Evolutionary conservation across 2,113 vertebrate species (phyloP).

Genomic region (Campylomormyrus numenius): DNA sequence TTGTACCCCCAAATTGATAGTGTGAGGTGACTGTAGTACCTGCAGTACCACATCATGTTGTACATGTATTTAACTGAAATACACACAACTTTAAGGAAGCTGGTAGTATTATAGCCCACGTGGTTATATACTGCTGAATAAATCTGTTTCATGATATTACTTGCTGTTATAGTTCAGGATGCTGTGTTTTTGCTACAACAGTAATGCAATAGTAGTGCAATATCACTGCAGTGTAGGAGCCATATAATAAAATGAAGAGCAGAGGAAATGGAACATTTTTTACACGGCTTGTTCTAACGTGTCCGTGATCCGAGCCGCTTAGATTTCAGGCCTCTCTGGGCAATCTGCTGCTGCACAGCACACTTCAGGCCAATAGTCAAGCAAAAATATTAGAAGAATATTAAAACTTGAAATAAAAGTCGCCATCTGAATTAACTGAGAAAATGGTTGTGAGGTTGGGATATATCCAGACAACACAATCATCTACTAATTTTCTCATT

Average conservation of each 20-base stretch:
- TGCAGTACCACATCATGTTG: not conserved
- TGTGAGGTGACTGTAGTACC: not conserved
- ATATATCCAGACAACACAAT: not conserved
- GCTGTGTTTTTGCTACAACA: not conserved
- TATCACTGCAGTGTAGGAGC: not conserved
- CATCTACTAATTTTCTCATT: not conserved
- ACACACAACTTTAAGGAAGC: not conserved
- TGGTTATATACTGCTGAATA: not conserved
- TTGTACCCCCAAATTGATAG: not conserved
- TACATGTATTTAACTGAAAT: not conserved
- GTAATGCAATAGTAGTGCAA: not conserved
- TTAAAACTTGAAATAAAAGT: not conserved
- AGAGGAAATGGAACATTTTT: not conserved
- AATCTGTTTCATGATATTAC: not conserved
- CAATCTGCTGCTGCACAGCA: not conserved
- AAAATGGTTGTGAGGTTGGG: not conserved
- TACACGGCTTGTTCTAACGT: not conserved
- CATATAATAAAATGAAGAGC: not conserved
- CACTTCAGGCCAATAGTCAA: not conserved
- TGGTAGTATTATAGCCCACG: not conserved
- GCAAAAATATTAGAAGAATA: not conserved
- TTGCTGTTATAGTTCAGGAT: not conserved
- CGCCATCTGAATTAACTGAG: not conserved
- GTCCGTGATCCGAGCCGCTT: not conserved
- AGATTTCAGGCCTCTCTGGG: not conserved